phyloP scores from a whole-genome alignment of 2,797 vertebrate genomes.

The Selene dorsalis region DNA sequence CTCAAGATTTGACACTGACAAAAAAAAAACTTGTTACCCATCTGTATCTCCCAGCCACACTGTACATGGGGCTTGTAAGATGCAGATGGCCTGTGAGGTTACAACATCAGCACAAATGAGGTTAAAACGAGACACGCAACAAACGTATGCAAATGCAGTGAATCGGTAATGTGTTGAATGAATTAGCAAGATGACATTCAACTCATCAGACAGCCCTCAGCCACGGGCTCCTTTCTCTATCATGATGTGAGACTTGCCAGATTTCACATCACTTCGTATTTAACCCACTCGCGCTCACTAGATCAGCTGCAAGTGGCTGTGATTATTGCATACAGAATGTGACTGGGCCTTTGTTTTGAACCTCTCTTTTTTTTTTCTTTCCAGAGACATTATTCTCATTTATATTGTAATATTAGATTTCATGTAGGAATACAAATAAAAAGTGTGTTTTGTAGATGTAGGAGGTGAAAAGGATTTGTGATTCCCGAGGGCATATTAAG shows the following conservation, averaged over 20 bases:
- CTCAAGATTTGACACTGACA: constrained; percentile 14
- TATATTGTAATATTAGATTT: neutral
- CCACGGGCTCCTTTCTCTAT: constrained; percentile 40
- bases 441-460: neutral
- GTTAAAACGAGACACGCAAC: constrained; percentile 54
- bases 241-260: constrained; percentile 42
- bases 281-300: constrained; percentile 38
- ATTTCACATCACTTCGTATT: constrained; percentile 55
- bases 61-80: constrained; percentile 27
- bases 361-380: neutral
- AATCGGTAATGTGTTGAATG: constrained; percentile 67
- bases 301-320: constrained; percentile 34
- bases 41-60: constrained; percentile 19
- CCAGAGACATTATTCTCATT: neutral
- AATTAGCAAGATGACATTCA: constrained; percentile 63
- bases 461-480: neutral
- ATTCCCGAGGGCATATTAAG: neutral
- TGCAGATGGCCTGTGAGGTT: constrained; percentile 61
- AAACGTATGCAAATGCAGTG: constrained; percentile 67
- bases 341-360: constrained; percentile 10
- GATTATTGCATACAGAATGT: constrained; percentile 33
- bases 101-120: constrained; percentile 57
- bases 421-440: neutral
- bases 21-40: constrained; percentile 21
- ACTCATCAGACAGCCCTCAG: constrained; percentile 52